Conservation (phyloP, 2,113 vertebrate species). For the Cavia porcellus region DNA sequence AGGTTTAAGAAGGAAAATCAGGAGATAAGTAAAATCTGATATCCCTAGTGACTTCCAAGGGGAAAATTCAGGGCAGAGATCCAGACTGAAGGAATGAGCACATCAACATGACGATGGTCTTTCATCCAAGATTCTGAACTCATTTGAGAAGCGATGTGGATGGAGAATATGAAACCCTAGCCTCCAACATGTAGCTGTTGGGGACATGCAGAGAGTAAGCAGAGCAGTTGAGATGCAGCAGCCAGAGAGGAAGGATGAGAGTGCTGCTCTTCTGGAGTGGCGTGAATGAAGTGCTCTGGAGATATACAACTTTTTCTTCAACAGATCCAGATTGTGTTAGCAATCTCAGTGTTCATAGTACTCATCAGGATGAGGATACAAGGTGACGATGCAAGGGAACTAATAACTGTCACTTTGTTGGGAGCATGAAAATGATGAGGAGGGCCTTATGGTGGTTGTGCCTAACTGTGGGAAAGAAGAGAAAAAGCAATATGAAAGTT, state of each 20-base stretch:
- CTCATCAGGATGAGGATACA: too few relatives aligned
- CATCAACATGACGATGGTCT: background rate
- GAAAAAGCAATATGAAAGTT: background rate
- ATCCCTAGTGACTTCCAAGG: background rate
- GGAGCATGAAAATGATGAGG: accelerated
- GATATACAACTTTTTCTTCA: background rate
- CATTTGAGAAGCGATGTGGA: background rate
- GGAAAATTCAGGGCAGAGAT: background rate
- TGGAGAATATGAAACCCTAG: background rate
- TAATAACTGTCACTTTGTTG: background rate
- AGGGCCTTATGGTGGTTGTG: background rate
- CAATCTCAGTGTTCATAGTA: background rate
- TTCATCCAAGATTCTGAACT: background rate
- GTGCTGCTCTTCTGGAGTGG: background rate
- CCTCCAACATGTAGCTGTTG: accelerated
- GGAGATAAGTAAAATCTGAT: background rate
- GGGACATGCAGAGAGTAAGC: background rate
- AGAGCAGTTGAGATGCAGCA: too few relatives aligned
- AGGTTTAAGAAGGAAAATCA: background rate
- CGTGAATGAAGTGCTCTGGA: background rate
- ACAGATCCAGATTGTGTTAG: background rate
- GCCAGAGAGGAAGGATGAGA: background rate
- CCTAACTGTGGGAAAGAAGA: background rate
- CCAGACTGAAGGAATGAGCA: background rate
- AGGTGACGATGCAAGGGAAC: background rate